A percentile compares a stretch with the other conserved stretches of the same genome.
These are phyloP conservation scores for Perca fluviatilis DNA, from an alignment of 2,113 vertebrate species.

Conservation along the genomic window DNA sequence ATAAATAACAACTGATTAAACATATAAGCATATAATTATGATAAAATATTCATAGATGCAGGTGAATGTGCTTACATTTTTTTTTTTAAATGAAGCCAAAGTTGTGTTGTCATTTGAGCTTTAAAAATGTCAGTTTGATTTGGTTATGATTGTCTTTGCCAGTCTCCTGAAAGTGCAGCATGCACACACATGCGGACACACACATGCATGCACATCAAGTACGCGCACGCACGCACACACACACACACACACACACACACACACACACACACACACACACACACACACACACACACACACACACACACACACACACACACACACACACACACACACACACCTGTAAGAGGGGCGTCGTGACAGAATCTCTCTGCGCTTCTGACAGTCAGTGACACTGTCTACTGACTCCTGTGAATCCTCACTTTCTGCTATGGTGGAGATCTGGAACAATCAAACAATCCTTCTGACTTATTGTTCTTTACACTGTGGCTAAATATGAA, in stretches of 20 bases:
- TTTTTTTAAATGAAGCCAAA: too few relatives aligned
- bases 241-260: background rate
- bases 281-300: background rate
- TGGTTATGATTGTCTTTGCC: background rate
- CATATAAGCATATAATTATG: background rate
- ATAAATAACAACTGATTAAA: background rate
- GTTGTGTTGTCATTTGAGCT: background rate
- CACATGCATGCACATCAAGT: too few relatives aligned
- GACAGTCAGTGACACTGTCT: slow-evolving; percentile 97
- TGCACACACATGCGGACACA: too few relatives aligned
- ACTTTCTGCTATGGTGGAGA: slow-evolving; percentile 97
- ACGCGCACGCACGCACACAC: slow-evolving; percentile 61
- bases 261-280: slow-evolving; percentile 71
- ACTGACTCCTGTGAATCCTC: slow-evolving; percentile 99
- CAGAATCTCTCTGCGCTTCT: slow-evolving; percentile 97
- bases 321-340: slow-evolving; percentile 46
- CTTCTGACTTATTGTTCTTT: background rate
- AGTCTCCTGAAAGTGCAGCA: background rate
- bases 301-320: background rate
- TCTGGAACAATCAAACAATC: slow-evolving; percentile 81
- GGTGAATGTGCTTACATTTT: too few relatives aligned
- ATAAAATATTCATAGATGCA: background rate
- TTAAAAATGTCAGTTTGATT: background rate
- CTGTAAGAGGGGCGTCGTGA: slow-evolving; percentile 97
- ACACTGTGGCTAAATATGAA: background rate